Base-by-base conservation (phyloP, 1,140 invertebrate genomes). In the Lucilia cuprina region DNA sequence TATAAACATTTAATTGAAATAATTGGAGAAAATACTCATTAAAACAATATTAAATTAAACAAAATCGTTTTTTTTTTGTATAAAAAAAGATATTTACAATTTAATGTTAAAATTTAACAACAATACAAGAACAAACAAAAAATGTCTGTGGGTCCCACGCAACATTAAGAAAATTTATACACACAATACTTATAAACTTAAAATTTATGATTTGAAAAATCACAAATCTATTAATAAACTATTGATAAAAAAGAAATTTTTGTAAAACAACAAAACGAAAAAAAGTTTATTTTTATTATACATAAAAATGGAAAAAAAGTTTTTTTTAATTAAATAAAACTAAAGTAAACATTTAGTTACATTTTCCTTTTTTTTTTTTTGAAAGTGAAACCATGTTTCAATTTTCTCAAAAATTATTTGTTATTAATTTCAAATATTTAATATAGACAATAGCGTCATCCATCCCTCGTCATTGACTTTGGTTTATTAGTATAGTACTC, bases 191-290 rank as follows among this genome's bases (percentile, higher is more conserved):
- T 41, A 80, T 41, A 80, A 41, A 21, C 47, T 49, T 9, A 80
- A 80, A 49, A 78, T 47, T 80, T 49, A 80, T 80, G 77, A 80
- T 80, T 77, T 80, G 21, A 50, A 80, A 80, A 80, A 21, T 80
- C 77, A 80, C 77, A 80, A 49, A 8, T 80, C 77, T 80, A 80
- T 21, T 50, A 80, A 80, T 80, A 80, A n/a, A 12, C 49, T 10
- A 49, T 50, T 47, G n/a, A 80, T 70, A 70, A 70, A 70, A 70
- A 21, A 21, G 19, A 70, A 70, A 70, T 70, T 70, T n/a, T 17
- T 17, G 25, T 2, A 70, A 21, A 70, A 19, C 25, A 5, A 9
- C 9, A 25, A 70, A 70, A 9, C n/a, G n/a, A 70, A 8, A 12
- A 70, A 9, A 70, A 25, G n/a, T 19, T 25, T 70, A 30, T 30